These are phyloP conservation scores for Diadophis punctatus DNA, from an alignment of 2,113 vertebrate species.

Conservation along the genomic window DNA sequence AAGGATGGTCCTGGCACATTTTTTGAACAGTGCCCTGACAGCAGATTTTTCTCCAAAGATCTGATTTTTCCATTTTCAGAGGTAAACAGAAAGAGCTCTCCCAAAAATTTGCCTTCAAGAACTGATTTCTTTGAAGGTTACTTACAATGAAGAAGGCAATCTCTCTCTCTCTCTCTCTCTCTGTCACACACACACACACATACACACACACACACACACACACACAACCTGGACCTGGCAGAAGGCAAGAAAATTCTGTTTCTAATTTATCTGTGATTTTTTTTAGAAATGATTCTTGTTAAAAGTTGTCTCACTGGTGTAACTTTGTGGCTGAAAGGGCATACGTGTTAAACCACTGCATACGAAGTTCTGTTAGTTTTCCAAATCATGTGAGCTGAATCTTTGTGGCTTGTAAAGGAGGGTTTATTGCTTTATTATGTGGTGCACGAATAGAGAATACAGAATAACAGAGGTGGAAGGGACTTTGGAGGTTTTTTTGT, in stretches of 20 bases:
- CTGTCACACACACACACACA: not conserved
- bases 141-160: not conserved
- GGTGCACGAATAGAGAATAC: not conserved
- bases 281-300: not conserved
- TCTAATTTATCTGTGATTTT: not conserved
- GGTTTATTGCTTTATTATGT: not conserved
- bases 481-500: not conserved
- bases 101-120: not conserved
- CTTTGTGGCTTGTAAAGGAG: not conserved
- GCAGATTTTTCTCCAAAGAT: conserved; percentile 26
- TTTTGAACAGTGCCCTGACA: conserved; percentile 26
- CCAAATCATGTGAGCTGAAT: not conserved
- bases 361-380: not conserved
- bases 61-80: not conserved
- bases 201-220: too few species aligned
- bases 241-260: not conserved
- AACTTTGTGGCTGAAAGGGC: not conserved
- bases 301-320: not conserved
- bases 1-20: conserved; percentile 2
- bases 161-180: not conserved
- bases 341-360: not conserved
- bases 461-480: not conserved
- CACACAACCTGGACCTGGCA: not conserved
- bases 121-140: not conserved
- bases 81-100: not conserved